These are phyloP conservation scores for Gyps fulvus DNA, from an alignment of 2,113 vertebrate species.

Conservation along the genomic window DNA sequence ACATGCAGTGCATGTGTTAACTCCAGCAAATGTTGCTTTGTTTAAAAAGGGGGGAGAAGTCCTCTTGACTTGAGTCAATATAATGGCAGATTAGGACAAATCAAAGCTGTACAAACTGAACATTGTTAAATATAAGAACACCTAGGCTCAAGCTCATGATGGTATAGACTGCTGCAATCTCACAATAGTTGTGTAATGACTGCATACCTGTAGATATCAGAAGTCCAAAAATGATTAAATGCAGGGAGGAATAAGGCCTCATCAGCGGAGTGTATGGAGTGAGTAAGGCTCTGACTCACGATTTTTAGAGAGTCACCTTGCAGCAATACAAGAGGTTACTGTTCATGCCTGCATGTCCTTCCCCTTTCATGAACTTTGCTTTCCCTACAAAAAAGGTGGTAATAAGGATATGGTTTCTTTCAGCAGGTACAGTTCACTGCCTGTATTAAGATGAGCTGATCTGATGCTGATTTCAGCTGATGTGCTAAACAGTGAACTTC, in stretches of 20 bases:
- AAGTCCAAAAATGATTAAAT: neutral
- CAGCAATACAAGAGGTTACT: neutral
- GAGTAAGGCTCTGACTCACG: neutral
- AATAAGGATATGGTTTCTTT: neutral
- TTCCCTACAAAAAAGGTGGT: neutral
- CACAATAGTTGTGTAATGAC: neutral
- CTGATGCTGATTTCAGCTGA: neutral
- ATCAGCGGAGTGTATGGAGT: neutral
- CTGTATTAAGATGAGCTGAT: neutral
- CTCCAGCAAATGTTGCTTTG: neutral
- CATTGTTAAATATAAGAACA: neutral
- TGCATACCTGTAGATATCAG: neutral
- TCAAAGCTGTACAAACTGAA: neutral
- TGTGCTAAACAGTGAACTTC: neutral
- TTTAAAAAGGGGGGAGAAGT: neutral
- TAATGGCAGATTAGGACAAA: neutral
- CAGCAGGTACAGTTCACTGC: neutral
- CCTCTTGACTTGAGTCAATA: neutral
- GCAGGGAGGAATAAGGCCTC: neutral
- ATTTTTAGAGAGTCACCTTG: neutral
- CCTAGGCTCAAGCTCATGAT: neutral
- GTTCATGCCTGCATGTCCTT: neutral
- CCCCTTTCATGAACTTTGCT: neutral
- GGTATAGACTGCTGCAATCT: neutral
- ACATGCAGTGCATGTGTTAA: neutral